Conservation (phyloP, 2,113 vertebrate species). For the Muntiacus reevesi region DNA sequence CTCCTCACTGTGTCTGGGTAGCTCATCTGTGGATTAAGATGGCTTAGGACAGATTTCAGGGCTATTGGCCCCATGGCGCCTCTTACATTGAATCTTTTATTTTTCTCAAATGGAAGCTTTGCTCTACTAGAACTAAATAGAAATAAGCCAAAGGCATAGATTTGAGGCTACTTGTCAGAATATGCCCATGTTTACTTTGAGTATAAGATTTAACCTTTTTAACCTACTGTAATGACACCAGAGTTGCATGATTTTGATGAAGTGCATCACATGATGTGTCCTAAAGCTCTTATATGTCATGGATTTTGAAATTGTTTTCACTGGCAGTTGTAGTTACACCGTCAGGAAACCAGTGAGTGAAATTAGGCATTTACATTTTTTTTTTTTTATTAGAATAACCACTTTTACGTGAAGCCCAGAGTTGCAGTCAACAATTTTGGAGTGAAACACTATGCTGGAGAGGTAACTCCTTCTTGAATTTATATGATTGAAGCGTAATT, state of each 20-base stretch:
- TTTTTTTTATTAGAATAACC: constrained; percentile 87
- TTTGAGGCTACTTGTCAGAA: not conserved
- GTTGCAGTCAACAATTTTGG: constrained; percentile 95
- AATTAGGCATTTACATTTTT: not conserved
- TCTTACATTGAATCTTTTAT: not conserved
- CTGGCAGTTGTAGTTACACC: not conserved
- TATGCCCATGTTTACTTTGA: not conserved
- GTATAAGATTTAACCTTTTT: not conserved
- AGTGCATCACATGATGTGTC: fast-evolving
- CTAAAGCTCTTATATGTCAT: fast-evolving
- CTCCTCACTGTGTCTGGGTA: not conserved
- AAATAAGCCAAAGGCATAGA: not conserved
- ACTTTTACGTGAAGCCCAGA: constrained; percentile 96
- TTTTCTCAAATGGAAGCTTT: not conserved
- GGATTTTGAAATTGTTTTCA: not conserved
- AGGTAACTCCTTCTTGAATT: constrained; percentile 84
- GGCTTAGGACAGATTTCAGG: too few species aligned
- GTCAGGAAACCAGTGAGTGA: not conserved
- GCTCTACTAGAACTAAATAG: not conserved
- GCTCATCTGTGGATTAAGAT: not conserved
- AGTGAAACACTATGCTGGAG: constrained; percentile 96
- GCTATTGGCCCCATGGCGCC: fast-evolving
- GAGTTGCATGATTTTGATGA: not conserved
- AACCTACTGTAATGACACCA: not conserved
- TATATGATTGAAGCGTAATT: too few species aligned